Evolutionary conservation across 2,888 invertebrate species (phyloP).

Genomic region (Lathronympha strigana): DNA sequence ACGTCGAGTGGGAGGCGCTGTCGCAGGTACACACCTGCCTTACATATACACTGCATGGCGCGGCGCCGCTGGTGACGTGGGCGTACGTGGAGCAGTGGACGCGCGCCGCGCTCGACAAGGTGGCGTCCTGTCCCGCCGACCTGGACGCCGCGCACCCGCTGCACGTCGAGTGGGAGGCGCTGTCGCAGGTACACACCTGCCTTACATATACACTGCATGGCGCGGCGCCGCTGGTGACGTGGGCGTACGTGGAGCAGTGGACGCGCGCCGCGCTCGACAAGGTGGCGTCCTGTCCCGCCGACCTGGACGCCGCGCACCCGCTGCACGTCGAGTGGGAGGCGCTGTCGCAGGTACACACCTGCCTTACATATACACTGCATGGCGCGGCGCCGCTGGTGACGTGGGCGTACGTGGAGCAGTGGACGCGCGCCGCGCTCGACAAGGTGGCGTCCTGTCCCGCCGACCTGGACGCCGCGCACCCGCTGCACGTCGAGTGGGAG

Average conservation of each 20-base stretch:
- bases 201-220: conserved; percentile 92
- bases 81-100: conserved; percentile 86
- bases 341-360: conserved; percentile 82
- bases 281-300: no score
- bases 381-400: conserved; percentile 80
- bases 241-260: conserved; percentile 83
- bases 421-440: conserved; percentile 83
- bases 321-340: conserved; percentile 95
- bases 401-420: conserved; percentile 70
- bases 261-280: conserved; percentile 71
- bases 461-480: conserved; percentile 68
- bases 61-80: conserved; percentile 70
- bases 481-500: conserved; percentile 93
- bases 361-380: no score
- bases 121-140: no score
- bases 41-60: conserved; percentile 91
- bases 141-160: conserved; percentile 80
- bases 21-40: conserved; percentile 79
- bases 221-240: conserved; percentile 75
- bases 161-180: conserved; percentile 94
- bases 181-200: conserved; percentile 83
- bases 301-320: conserved; percentile 74
- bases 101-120: conserved; percentile 57
- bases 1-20: conserved; percentile 94
- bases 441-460: no score